Evolutionary conservation across 2,113 vertebrate species (phyloP).

Genomic region (Dolichotis patagonum): DNA sequence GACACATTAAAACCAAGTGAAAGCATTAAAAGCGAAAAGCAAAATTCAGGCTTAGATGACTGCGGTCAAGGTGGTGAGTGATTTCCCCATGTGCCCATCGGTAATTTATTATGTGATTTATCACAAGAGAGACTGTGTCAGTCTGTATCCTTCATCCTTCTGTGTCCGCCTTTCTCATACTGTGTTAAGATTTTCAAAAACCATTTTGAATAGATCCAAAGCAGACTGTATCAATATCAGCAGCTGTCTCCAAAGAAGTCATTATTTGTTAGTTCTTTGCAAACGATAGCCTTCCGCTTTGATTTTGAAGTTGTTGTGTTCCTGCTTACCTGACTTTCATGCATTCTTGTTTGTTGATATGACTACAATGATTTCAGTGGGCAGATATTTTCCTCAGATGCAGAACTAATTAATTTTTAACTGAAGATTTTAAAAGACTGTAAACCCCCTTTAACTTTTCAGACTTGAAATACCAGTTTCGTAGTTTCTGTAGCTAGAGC

Average conservation of each 20-base stretch:
- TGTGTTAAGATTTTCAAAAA: background rate
- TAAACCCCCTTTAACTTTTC: slow-evolving; percentile 68
- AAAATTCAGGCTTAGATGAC: background rate
- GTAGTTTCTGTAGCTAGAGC: slow-evolving; percentile 63
- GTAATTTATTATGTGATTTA: background rate
- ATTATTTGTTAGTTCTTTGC: slow-evolving; percentile 10
- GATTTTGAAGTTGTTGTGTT: slow-evolving; percentile 46
- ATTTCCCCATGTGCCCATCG: background rate
- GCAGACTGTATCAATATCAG: slow-evolving; percentile 22
- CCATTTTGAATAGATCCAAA: background rate
- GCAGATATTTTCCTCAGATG: slow-evolving; percentile 52
- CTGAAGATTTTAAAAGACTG: slow-evolving; percentile 69
- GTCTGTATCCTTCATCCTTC: background rate
- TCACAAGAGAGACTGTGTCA: background rate
- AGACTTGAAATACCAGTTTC: slow-evolving; percentile 53
- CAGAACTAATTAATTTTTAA: slow-evolving; percentile 73
- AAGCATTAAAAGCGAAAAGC: background rate
- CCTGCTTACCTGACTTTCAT: slow-evolving; percentile 1
- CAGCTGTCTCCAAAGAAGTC: background rate
- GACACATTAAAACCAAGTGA: slow-evolving; percentile 22
- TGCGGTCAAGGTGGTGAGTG: background rate
- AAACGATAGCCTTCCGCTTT: background rate
- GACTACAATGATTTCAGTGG: slow-evolving; percentile 55
- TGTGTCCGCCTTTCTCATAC: background rate
- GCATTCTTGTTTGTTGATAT: slow-evolving; percentile 64